These are phyloP conservation scores for Ochropacha duplaris DNA, from an alignment of 2,888 invertebrate genomes.

Conservation along the genomic window DNA sequence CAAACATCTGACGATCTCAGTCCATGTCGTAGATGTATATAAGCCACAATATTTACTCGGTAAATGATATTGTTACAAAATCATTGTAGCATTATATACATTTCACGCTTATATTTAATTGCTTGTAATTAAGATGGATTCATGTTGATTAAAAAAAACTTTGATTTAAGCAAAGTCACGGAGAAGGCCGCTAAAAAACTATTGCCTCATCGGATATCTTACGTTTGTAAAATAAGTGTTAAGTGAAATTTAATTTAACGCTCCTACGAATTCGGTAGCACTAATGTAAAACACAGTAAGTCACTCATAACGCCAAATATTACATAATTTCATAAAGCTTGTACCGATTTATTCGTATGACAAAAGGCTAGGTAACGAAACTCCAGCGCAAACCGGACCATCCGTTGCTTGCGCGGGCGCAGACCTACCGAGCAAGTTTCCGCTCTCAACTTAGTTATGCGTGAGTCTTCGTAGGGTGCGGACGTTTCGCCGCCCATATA, in stretches of 20 bases:
- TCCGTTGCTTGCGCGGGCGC: constrained; percentile 67
- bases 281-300: constrained; percentile 11
- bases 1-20: too few species aligned
- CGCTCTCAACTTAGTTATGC: constrained; percentile 58
- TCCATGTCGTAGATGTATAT: too few species aligned
- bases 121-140: not conserved
- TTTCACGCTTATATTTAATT: constrained; percentile 5
- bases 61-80: not conserved
- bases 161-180: constrained; percentile 4
- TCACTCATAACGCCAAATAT: constrained; percentile 28
- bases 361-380: constrained; percentile 68
- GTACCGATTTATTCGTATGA: constrained; percentile 58
- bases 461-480: constrained; percentile 52
- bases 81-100: constrained; percentile 4
- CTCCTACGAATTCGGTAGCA: constrained; percentile 6
- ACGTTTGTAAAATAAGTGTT: not conserved
- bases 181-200: constrained; percentile 3
- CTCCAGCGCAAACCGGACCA: constrained; percentile 69
- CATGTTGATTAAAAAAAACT: not conserved
- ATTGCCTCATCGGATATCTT: not conserved
- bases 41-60: too few species aligned
- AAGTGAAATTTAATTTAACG: constrained; percentile 8
- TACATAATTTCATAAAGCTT: constrained; percentile 57
- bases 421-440: constrained; percentile 67
- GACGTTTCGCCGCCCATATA: constrained; percentile 41